phyloP scores from a whole-genome alignment of 1,140 invertebrate genomes.

The Samia ricini region DNA sequence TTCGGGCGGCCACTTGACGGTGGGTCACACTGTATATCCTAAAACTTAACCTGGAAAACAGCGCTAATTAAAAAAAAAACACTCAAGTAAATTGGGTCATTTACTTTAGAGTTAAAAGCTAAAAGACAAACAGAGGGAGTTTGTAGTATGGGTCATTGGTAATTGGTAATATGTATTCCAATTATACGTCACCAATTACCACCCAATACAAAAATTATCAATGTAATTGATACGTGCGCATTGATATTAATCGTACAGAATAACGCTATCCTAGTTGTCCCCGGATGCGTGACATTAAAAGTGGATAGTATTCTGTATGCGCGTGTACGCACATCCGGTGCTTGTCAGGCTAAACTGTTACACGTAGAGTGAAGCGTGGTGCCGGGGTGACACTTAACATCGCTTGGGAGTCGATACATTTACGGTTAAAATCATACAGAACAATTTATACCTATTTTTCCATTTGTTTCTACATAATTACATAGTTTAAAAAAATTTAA shows the following conservation, averaged over 20 bases:
- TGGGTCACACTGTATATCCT: too few relatives aligned
- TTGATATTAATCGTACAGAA: neutral
- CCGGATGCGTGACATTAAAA: neutral
- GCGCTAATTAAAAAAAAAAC: too few relatives aligned
- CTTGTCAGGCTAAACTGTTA: neutral
- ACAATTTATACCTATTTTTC: neutral
- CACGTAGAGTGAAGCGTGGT: neutral
- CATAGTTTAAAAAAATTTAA: too few relatives aligned
- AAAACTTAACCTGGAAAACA: too few relatives aligned
- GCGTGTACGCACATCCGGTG: neutral
- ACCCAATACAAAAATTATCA: neutral
- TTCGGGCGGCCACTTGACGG: too few relatives aligned
- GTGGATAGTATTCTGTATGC: neutral
- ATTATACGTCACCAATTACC: neutral
- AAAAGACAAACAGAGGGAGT: too few relatives aligned
- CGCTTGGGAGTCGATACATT: neutral
- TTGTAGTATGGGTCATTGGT: too few relatives aligned
- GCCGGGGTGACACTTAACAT: neutral
- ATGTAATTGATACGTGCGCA: neutral
- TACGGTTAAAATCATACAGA: neutral
- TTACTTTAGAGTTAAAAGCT: too few relatives aligned
- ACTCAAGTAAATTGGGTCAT: too few relatives aligned
- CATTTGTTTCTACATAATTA: too few relatives aligned
- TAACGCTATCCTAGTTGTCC: neutral
- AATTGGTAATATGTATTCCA: neutral